Conservation (phyloP, 2,888 invertebrate species). For the Tortrix viridana region DNA sequence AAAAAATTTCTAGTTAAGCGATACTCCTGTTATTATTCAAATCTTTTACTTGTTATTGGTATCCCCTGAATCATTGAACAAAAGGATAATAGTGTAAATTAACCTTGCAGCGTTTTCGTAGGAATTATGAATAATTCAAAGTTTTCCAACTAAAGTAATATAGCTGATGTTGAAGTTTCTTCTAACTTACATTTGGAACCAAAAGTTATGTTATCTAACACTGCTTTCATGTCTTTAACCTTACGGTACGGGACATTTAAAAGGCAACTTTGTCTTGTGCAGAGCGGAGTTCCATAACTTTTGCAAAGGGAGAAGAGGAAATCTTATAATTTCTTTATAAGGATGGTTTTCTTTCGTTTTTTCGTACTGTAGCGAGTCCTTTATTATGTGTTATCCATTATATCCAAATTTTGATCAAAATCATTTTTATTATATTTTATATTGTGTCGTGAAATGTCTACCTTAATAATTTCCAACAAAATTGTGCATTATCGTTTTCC, state of each 20-base stretch:
- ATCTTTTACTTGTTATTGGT: neutral
- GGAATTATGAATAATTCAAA: conserved; percentile 37
- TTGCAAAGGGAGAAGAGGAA: neutral
- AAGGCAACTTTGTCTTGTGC: conserved; percentile 15
- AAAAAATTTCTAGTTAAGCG: conserved; percentile 1
- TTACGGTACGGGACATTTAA: conserved; percentile 12
- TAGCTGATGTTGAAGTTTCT: conserved; percentile 26
- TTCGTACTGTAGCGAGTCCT: too few relatives aligned
- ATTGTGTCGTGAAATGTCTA: too few relatives aligned
- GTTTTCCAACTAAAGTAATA: conserved; percentile 30
- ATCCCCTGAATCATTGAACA: conserved; percentile 13
- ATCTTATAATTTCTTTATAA: neutral
- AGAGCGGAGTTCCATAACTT: conserved; percentile 8
- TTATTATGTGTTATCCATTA: too few relatives aligned
- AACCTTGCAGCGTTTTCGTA: conserved; percentile 24
- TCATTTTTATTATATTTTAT: too few relatives aligned
- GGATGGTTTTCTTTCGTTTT: neutral
- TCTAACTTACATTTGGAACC: conserved; percentile 25
- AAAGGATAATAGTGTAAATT: conserved; percentile 28
- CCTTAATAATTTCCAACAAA: too few relatives aligned
- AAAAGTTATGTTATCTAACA: conserved; percentile 32
- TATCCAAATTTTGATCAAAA: too few relatives aligned
- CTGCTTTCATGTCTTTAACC: conserved; percentile 25
- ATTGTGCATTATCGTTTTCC: neutral
- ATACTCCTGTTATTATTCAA: conserved; percentile 2